Conservation (phyloP, 92 coral and sea anemone genomes). For the Muricea muricata region DNA sequence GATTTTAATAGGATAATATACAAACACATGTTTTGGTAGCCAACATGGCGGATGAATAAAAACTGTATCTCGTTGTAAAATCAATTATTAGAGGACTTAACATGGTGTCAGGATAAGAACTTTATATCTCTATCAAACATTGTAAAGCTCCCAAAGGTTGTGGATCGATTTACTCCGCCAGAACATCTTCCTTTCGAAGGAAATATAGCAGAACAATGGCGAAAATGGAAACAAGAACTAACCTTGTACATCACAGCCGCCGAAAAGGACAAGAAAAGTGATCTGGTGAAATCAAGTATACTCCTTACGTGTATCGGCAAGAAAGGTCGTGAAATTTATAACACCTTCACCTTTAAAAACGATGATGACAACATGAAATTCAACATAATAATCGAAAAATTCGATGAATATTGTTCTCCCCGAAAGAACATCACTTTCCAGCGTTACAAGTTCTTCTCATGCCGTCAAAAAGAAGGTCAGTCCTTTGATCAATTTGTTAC, state of each 20-base stretch:
- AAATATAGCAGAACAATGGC: constrained; percentile 15
- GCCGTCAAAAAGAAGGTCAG: constrained; percentile 51
- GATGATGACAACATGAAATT: constrained; percentile 46
- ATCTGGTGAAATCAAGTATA: background rate
- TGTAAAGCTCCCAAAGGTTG: no score
- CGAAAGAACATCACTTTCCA: constrained; percentile 58
- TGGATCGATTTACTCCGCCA: no score
- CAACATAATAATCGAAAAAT: constrained; percentile 25
- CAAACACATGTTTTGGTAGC: no score
- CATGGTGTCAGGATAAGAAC: no score
- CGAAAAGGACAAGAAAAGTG: background rate
- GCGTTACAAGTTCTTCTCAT: constrained; percentile 53
- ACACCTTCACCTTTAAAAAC: constrained; percentile 43
- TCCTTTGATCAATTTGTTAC: constrained; percentile 49
- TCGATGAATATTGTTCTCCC: constrained; percentile 60
- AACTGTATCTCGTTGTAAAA: no score
- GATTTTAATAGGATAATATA: no score
- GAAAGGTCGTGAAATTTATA: constrained; percentile 52
- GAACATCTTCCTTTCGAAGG: no score
- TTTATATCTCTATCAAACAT: no score
- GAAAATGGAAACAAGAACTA: background rate
- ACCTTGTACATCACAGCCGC: background rate
- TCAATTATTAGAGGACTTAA: no score
- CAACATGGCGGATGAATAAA: no score
- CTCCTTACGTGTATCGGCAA: constrained; percentile 41